phyloP scores from a whole-genome alignment of 2,888 invertebrate species.

The Linyphia triangularis region DNA sequence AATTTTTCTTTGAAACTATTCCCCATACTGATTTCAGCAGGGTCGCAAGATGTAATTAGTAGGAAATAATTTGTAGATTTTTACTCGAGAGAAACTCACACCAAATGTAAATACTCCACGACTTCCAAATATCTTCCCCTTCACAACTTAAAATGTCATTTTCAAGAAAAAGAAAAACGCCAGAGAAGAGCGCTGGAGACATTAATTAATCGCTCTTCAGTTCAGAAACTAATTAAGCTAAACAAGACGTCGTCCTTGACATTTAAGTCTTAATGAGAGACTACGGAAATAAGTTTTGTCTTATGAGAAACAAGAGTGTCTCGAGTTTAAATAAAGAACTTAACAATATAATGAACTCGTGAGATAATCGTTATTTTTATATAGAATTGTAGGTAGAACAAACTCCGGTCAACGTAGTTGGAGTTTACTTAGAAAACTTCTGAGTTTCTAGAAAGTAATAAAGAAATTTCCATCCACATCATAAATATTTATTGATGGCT shows the following conservation, averaged over 20 bases:
- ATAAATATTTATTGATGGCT: too few relatives aligned
- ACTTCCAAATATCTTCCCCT: slow-evolving; percentile 28
- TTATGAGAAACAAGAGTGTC: slow-evolving; percentile 50
- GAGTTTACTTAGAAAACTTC: too few relatives aligned
- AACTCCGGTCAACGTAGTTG: neutral
- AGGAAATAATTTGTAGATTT: neutral
- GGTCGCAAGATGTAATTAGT: neutral
- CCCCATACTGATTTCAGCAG: neutral
- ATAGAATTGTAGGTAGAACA: neutral
- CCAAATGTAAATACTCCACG: neutral
- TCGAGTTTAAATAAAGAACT: slow-evolving; percentile 26
- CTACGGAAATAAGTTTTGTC: slow-evolving; percentile 39
- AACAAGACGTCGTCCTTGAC: slow-evolving; percentile 60
- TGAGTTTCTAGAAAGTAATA: neutral
- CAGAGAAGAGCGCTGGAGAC: slow-evolving; percentile 4
- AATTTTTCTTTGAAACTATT: neutral
- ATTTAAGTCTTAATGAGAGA: slow-evolving; percentile 66
- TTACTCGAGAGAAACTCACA: slow-evolving; percentile 10
- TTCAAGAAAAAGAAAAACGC: neutral
- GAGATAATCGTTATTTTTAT: neutral
- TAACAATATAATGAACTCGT: slow-evolving; percentile 14
- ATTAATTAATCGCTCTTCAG: slow-evolving; percentile 67
- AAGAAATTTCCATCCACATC: too few relatives aligned
- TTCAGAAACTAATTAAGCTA: slow-evolving; percentile 66
- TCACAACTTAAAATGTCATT: slow-evolving; percentile 59